Evolutionary conservation across 2,113 vertebrate genomes (phyloP).

Genomic region (Mionectes macconnelli): DNA sequence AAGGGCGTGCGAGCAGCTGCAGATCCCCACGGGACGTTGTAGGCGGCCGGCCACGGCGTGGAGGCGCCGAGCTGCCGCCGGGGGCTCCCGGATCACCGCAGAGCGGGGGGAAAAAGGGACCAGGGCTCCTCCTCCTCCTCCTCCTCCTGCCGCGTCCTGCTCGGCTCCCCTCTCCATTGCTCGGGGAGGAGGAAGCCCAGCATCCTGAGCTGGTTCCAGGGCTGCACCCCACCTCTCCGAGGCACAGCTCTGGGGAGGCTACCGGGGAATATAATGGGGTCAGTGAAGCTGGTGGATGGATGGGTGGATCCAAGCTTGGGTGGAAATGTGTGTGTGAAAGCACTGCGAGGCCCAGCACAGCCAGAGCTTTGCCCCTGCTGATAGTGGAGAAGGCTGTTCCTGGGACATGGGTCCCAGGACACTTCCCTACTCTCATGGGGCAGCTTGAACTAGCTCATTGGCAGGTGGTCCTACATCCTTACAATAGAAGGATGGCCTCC

Average conservation of each 20-base stretch:
- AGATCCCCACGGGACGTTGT: neutral
- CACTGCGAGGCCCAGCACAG: neutral
- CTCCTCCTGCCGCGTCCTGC: neutral
- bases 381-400: neutral
- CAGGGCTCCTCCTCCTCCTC: neutral
- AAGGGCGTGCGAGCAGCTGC: neutral
- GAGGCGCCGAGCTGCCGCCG: neutral
- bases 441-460: fast-evolving
- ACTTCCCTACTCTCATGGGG: fast-evolving
- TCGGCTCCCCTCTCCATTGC: neutral
- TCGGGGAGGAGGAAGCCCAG: neutral
- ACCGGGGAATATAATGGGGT: neutral
- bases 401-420: neutral
- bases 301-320: too few relatives aligned
- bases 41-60: neutral
- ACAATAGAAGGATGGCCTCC: neutral
- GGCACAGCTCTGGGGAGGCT: neutral
- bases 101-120: neutral
- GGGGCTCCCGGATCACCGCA: too few relatives aligned
- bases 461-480: neutral
- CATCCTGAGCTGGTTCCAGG: neutral
- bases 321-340: neutral
- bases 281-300: neutral
- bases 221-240: neutral
- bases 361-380: neutral